Evolutionary conservation across 1,140 invertebrate genomes (phyloP), one percentile per base, ranked within the genome.

Genomic region (Scylla paramamosain): DNA sequence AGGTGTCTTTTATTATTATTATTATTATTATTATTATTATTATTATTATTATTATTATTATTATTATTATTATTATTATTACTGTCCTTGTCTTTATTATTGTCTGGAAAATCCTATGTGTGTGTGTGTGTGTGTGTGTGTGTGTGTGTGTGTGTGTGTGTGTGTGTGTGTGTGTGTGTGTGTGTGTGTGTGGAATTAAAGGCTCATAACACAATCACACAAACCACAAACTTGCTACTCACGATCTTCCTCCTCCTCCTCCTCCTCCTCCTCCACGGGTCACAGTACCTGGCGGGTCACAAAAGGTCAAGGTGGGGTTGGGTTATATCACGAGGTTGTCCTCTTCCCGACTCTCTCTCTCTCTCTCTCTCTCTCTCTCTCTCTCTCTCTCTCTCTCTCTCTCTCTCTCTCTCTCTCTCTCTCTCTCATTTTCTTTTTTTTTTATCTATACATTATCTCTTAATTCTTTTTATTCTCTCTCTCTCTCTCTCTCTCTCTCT

Each of bases 321-420:
- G 16, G 67, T 77, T 77, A 77, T 77, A 77, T 77, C 67, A 77
- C 67, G 67, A 77, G 67, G 67, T 77, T 77, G 67, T 77, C 67
- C 67, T n/a, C 20, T 77, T n/a, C 25, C 67, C 20, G 12, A 20
- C 2, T n/a, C 25, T 77, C 67, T 77, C 20, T 28, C 67, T 77
- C 67, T 28, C 86, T 88, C 46, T 16, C 14, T 10, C 31, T 8
- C 28, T 10, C 14, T 89, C 14, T 4, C 31, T 16, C n/a, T n/a
- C 32, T 8, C 28, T 16, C 31, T 39, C 32, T 39, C 46, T 48
- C 31, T 89, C 87, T 8, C 46, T 8, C 39, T 89, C 32, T n/a
- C 28, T 39, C 14, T 89, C 31, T n/a, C 31, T 39, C 46, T n/a
- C 67, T n/a, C 67, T 7, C 67, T 77, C 67, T n/a, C n/a, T 7